Base-by-base conservation (phyloP, 2,797 vertebrate species). In the Okamejei kenojei region DNA sequence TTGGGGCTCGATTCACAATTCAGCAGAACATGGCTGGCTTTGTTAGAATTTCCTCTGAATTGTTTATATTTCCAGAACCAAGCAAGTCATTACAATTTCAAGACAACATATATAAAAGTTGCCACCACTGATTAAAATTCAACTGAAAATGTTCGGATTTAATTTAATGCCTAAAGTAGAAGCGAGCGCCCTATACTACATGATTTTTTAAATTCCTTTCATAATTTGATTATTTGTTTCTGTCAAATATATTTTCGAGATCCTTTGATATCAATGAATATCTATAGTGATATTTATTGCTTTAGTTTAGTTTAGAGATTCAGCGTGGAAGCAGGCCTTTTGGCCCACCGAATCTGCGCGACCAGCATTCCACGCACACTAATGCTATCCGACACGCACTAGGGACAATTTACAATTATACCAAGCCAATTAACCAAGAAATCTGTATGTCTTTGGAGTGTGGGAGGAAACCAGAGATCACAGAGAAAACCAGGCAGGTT, bases 1-100 rank as follows among this genome's bases (percentile, higher is more conserved):
- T 90, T 90, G 63, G 21, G 68, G 90, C 84, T 91, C 54, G 90
- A 54, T 74, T 91, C 35, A 4, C 29, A 92, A 76, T 73, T 91
- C 68, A 74, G 65, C 73, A 38, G 65, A 45, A 90, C 23, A 90
- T 86, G 35, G 38, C 90, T 92, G 71, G 19, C 84, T 88, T 65
- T 7, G 21, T 19, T 88, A n/a, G n/a, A 88, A 88, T 68, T 88
- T 88, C 84, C 10, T 29, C 90, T 54, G 35, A 23, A 26, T 74
- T 73, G 65, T 74, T 76, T 73, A 74, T 26, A 21, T 92, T 58
- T 76, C 7, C 90, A 54, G 73, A 73, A 76, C n/a, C 13, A 15
- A 74, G 35, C 35, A 76, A 29, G 23, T 0, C 23, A 58, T 45
- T 92, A 23, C 11, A 92, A 74, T 92, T 74, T 45, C 71, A 74